Percentiles rank a stretch among this genome's conserved stretches.
Conservation (phyloP, 2,113 vertebrate species). For the Eolophus roseicapilla region DNA sequence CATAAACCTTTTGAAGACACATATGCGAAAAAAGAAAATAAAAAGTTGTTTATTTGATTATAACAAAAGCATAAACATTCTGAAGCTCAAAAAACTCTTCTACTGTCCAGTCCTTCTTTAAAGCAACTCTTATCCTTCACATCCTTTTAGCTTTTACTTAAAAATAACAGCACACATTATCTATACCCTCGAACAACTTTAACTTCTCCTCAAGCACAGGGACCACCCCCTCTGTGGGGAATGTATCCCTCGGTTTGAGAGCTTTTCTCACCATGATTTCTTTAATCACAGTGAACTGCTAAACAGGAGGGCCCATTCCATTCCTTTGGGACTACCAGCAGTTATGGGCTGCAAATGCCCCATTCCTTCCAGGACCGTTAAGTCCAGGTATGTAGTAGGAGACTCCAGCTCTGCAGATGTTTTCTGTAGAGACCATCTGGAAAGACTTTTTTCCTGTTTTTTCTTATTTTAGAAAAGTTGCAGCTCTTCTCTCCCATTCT, state of each 20-base stretch:
- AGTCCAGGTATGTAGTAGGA: neutral
- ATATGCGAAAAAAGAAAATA: neutral
- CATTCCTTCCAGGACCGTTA: neutral
- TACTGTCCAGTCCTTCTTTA: neutral
- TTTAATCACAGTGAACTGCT: neutral
- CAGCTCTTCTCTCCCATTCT: neutral
- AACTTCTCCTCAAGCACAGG: neutral
- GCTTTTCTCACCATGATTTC: neutral
- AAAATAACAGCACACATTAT: neutral
- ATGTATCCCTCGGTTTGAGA: neutral
- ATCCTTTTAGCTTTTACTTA: neutral
- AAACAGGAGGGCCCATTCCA: neutral
- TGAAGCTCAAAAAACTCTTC: neutral
- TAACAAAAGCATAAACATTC: neutral
- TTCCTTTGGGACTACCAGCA: neutral
- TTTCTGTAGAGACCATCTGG: neutral
- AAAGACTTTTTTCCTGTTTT: neutral
- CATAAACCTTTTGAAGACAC: neutral
- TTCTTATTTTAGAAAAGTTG: neutral
- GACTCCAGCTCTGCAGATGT: neutral
- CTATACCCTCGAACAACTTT: neutral
- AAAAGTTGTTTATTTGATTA: neutral
- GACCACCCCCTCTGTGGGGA: neutral
- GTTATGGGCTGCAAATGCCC: neutral
- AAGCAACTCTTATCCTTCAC: neutral